Evolutionary conservation across 1,140 invertebrate genomes (phyloP), one percentile per base, ranked within the genome.

Genomic region (Micrasema minimum): DNA sequence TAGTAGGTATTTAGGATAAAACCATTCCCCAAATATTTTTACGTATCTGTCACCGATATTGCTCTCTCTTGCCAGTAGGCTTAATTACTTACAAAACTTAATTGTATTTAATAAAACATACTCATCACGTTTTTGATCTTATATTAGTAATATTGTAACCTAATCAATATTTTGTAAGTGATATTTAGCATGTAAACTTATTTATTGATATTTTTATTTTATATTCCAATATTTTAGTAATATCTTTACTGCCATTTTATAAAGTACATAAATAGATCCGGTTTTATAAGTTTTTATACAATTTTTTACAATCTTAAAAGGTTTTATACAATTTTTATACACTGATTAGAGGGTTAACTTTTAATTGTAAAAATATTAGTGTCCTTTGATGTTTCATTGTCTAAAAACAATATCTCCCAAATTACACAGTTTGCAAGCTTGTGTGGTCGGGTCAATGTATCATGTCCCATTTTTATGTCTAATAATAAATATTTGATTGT

Each of bases 101-200:
- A 41, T 12, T 18, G 3, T 41, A 20, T 18, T 43, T 10, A 11
- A 20, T 18, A 16, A 11, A 41, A 41, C 10, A 35, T 61, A 38
- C 20, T 38, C 23, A 41, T n/a, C n/a, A n/a, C 12, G 18, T 37
- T 45, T 41, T 41, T 23, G 18, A 55, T 61, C 10, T 22, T 41
- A 11, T 22, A 61, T 41, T 38, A 59, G 35, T 22, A 38, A 35
- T 51, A 31, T 14, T 23, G 43, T 43, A 61, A 38, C 22, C 37
- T 18, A 18, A 61, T 11, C 37, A 61, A 20, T 41, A 61, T 43
- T 61, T 20, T 41, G 16, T 61, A 61, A 61, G 57, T 61, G 57
- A 61, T 61, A 61, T 61, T 61, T 61, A 61, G 57, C 22, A 59
- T 11, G 37, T 61, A 61, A 61, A 41, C 43, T 61, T 61, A 61